Evolutionary conservation across 1,140 invertebrate genomes (phyloP).

Genomic region (Drosophila kurseongensis): DNA sequence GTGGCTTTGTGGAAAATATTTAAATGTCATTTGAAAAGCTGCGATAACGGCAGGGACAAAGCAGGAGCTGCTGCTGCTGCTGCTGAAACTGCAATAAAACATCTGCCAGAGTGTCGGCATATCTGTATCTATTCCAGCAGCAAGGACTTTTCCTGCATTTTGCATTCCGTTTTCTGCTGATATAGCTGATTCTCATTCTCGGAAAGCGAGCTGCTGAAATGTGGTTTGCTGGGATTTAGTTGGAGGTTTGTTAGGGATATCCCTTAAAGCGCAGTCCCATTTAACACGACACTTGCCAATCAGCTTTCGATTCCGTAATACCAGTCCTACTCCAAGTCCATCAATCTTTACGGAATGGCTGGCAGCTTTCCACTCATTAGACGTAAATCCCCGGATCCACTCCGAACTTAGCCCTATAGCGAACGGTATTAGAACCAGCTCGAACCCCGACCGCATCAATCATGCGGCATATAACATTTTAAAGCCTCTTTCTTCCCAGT

Average conservation of each 20-base stretch:
- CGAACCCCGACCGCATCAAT: slow-evolving; percentile 62
- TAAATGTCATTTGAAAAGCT: slow-evolving; percentile 75
- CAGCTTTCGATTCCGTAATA: slow-evolving; percentile 25
- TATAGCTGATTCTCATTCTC: slow-evolving; percentile 26
- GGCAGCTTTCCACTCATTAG: slow-evolving; percentile 54
- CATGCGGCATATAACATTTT: slow-evolving; percentile 61
- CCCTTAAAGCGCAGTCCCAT: slow-evolving; percentile 12
- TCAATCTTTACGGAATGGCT: slow-evolving; percentile 35
- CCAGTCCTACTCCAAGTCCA: slow-evolving; percentile 15
- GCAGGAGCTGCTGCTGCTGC: slow-evolving; percentile 51
- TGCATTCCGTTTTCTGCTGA: slow-evolving; percentile 55
- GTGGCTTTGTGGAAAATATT: slow-evolving; percentile 71
- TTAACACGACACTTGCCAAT: slow-evolving; percentile 6
- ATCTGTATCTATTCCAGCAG: slow-evolving; percentile 36
- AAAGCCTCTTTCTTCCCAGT: slow-evolving; percentile 50
- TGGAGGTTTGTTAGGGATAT: slow-evolving; percentile 12
- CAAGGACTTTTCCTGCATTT: slow-evolving; percentile 40
- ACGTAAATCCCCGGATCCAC: slow-evolving; percentile 46
- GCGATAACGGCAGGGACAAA: slow-evolving; percentile 36
- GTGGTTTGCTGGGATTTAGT: slow-evolving; percentile 46
- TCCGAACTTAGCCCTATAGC: slow-evolving; percentile 8
- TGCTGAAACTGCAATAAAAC: slow-evolving; percentile 75
- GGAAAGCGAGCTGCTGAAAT: slow-evolving; percentile 41
- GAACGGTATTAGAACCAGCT: slow-evolving; percentile 35
- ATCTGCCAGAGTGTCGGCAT: slow-evolving; percentile 38